These are phyloP conservation scores for Paragorgia papillata DNA, from an alignment of 92 coral and sea anemone species.

Conservation along the genomic window DNA sequence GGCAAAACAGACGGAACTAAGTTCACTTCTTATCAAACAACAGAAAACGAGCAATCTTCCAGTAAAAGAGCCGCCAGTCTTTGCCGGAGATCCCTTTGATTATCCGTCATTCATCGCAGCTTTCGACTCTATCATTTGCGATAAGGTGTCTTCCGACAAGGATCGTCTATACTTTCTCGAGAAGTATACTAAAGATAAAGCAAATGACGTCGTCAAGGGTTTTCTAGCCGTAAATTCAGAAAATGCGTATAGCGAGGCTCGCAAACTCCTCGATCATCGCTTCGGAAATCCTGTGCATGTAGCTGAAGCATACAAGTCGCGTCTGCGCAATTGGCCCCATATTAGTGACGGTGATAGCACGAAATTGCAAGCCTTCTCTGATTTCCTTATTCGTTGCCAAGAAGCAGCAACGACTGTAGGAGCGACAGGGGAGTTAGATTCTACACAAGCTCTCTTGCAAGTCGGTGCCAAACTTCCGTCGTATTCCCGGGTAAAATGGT, in stretches of 20 bases:
- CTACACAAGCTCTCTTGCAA: no score
- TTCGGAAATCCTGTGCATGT: no score
- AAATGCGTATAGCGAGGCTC: slow-evolving; percentile 54
- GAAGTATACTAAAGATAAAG: slow-evolving; percentile 67
- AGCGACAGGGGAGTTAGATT: no score
- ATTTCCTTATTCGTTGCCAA: no score
- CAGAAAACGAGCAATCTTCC: slow-evolving; percentile 51
- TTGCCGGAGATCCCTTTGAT: slow-evolving; percentile 45
- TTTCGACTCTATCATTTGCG: slow-evolving; percentile 58
- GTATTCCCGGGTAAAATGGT: no score
- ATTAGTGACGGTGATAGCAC: no score
- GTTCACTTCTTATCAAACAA: slow-evolving; percentile 51
- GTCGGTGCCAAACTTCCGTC: no score
- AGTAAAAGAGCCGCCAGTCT: slow-evolving; percentile 57
- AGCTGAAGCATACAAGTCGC: no score
- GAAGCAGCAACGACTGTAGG: no score
- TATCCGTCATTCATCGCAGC: slow-evolving; percentile 50
- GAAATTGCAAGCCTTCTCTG: no score
- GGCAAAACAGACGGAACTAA: slow-evolving; percentile 37
- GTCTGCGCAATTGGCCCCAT: no score
- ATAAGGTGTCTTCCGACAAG: slow-evolving; percentile 45
- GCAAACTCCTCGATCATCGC: no score
- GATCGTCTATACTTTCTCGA: slow-evolving; percentile 62
- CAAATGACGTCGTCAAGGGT: slow-evolving; percentile 61
- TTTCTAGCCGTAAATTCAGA: slow-evolving; percentile 59